Percentiles rank a stretch among this genome's conserved stretches.
Conservation (phyloP, 2,797 vertebrate genomes). For the Rhinatrema bivittatum region DNA sequence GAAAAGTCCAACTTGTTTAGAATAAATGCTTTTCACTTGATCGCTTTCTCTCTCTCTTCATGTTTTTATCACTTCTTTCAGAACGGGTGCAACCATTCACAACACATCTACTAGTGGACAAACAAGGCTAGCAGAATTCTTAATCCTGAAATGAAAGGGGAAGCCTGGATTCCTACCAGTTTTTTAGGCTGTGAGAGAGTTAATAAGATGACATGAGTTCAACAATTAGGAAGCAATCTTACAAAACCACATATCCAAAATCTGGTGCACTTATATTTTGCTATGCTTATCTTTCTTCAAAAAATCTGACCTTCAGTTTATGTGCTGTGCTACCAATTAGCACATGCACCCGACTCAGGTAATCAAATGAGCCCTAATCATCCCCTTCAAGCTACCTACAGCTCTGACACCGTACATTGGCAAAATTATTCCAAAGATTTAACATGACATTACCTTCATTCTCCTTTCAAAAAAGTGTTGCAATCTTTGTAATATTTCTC, state of each 20-base stretch:
- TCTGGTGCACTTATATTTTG: slow-evolving; percentile 2
- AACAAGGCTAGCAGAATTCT: too few relatives aligned
- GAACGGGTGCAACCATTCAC: too few relatives aligned
- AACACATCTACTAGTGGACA: too few relatives aligned
- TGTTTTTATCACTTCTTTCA: too few relatives aligned
- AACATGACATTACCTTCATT: neutral
- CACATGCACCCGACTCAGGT: slow-evolving; percentile 11
- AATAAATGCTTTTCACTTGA: too few relatives aligned
- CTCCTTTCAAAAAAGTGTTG: neutral
- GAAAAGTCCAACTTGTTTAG: too few relatives aligned
- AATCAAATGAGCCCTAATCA: slow-evolving; percentile 8
- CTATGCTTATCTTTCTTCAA: slow-evolving; percentile 4
- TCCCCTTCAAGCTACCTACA: slow-evolving; percentile 4
- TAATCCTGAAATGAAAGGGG: too few relatives aligned
- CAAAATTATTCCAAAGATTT: neutral
- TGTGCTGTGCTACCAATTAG: slow-evolving; percentile 8
- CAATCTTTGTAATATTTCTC: neutral
- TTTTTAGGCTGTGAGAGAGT: too few relatives aligned
- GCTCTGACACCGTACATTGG: neutral
- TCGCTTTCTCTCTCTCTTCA: too few relatives aligned
- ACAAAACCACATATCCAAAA: slow-evolving; percentile 4
- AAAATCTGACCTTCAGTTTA: slow-evolving; percentile 2
- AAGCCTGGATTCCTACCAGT: too few relatives aligned
- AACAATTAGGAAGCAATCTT: slow-evolving; percentile 12
- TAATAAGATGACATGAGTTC: too few relatives aligned